Base-by-base conservation (phyloP, 2,113 vertebrate genomes). In the Ascaphus truei region DNA sequence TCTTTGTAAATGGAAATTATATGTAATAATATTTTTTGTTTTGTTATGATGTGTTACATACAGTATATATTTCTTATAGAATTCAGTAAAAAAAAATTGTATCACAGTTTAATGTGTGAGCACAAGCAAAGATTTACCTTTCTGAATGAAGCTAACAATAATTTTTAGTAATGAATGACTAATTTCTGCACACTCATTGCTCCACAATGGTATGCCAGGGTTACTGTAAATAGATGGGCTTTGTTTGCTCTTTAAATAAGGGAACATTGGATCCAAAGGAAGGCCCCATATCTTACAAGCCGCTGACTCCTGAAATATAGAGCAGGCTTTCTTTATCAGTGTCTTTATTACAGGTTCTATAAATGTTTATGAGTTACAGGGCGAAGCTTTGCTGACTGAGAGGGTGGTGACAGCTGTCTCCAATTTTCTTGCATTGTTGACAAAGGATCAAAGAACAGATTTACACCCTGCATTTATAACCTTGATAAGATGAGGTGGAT, bases 401-500 rank as follows among this genome's bases (percentile, higher is more conserved):
- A 81, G 81, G 83, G 77, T 75, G 80, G 84, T 82, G 83, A 74
- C 86, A 81, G 84, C 81, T 88, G 81, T 81, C 84, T 84, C 79
- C 68, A 79, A 77, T 83, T 86, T 83, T 82, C 80, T 68, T 82
- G 71, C 27, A 0, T 63, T 88, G 83, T 86, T 89, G 85, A 89
- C 85, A 81, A 78, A 81, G 73, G 87, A 92, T 91, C 89, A 91
- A 90, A 92, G 90, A 86, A 82, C 86, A 91, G 86, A 88, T 92
- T 88, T 84, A 83, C 81, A 76, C 84, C 83, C 57, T 75, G 71
- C 84, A 90, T 91, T 69, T 69, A 84, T 79, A 75, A 82, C 83
- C 43, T 73, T 69, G 86, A 89, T 91, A 87, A 89, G 84, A 88
- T 80, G 0, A 3, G 57, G 57, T n/a, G 73, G 86, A 80, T 81